Conservation (phyloP, 2,888 invertebrate genomes). For the Campoplex capitator region DNA sequence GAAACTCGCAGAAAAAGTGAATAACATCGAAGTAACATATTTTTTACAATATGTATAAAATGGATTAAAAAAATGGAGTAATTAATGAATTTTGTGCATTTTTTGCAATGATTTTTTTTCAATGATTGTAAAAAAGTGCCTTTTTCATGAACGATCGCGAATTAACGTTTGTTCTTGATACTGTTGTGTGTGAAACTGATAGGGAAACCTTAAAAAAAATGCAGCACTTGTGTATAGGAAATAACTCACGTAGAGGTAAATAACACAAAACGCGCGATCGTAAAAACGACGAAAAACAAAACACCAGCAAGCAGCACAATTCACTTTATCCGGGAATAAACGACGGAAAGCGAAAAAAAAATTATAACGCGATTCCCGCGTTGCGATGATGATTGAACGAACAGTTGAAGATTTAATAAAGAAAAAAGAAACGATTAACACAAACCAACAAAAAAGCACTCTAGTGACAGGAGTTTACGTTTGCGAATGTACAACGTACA, state of each 20-base stretch:
- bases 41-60: no score
- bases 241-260: not conserved
- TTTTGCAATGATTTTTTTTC: not conserved
- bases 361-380: not conserved
- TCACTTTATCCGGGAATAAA: not conserved
- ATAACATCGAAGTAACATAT: not conserved
- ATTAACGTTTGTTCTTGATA: not conserved
- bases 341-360: not conserved
- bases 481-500: not conserved
- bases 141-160: not conserved
- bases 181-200: not conserved
- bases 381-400: not conserved
- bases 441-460: not conserved
- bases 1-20: not conserved
- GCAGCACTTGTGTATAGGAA: not conserved
- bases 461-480: not conserved
- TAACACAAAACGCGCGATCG: not conserved
- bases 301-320: not conserved
- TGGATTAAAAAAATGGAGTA: no score
- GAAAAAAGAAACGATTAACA: not conserved
- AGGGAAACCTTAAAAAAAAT: not conserved
- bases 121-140: not conserved
- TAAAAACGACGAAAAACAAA: not conserved
- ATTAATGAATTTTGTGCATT: not conserved
- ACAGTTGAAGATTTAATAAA: not conserved